A percentile compares a stretch with the other conserved stretches of the same genome.
Conservation (phyloP, 2,113 vertebrate genomes). For the Thunnus thynnus region DNA sequence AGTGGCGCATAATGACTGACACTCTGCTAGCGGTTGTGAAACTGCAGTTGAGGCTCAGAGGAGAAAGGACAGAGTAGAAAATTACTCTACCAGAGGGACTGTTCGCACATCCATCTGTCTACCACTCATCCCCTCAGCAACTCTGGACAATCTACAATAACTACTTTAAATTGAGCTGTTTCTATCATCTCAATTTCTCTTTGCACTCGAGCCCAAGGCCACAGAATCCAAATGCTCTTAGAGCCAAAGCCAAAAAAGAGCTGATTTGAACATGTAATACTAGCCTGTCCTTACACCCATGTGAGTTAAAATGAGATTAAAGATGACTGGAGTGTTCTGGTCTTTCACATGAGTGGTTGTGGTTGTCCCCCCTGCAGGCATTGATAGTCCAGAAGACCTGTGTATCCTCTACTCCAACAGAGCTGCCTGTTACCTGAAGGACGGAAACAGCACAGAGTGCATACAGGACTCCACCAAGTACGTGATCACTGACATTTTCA, state of each 20-base stretch:
- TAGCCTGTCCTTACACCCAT: not conserved
- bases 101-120: conserved; percentile 24
- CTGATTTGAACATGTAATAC: not conserved
- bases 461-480: conserved; percentile 96
- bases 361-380: conserved; percentile 83
- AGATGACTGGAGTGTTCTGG: conserved; percentile 2
- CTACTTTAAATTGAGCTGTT: conserved; percentile 7
- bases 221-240: not conserved
- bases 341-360: conserved; percentile 42
- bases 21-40: not conserved
- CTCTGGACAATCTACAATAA: conserved; percentile 3
- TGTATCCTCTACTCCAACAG: conserved; percentile 95
- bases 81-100: conserved; percentile 22
- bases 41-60: conserved; percentile 22
- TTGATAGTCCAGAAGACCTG: conserved; percentile 88
- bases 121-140: conserved; percentile 17
- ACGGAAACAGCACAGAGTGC: conserved; percentile 93
- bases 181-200: not conserved
- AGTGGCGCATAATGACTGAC: conserved; percentile 13
- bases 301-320: conserved; percentile 14
- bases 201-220: not conserved
- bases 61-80: conserved; percentile 12
- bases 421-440: conserved; percentile 95
- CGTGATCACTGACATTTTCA: conserved; percentile 19
- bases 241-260: not conserved